Evolutionary conservation across 2,113 vertebrate species (phyloP), one percentile per base, ranked within the genome.

Genomic region (Lampris incognitus): DNA sequence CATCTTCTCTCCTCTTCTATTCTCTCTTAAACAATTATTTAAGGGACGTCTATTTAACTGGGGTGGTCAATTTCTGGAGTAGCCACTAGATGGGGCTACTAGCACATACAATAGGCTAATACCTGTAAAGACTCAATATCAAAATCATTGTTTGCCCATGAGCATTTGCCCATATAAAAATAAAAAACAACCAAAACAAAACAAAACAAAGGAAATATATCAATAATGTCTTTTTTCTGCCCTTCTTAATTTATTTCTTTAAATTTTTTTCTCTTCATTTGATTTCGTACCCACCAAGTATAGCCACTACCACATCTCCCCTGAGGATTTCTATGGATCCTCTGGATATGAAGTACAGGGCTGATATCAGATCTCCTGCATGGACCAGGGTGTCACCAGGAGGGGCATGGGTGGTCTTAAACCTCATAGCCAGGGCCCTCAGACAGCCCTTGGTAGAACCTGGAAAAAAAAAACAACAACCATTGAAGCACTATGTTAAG

Each of bases 241-340:
- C 44, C 7, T 46, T 46, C 44, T 46, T 46, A 5, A 4, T 46
- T 46, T 46, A 4, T 46, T 46, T 46, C 44, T 46, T 55, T n/a
- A 10, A 3, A 13, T 6, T 38, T 10, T 7, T 9, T 59, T 59
- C 9, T 8, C 1, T 24, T 4, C 8, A 5, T 6, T 57, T 4
- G 7, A 2, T 39, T 1, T 38, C n/a, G 37, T 9, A 51, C 85
- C 76, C 88, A 97, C 97, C 97, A 68, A 97, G 87, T 69, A 97
- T 97, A 83, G 97, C 97, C 48, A 98, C 94, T 1, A 98, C 97
- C 11, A 96, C 92, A 4, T 97, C 96, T 0, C 94, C 95, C 0
- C 94, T 92, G 78, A 98, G 90, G 84, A 98, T 97, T 92, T 98
- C 97, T 2, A 98, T 98, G 91, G 96, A 97, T 79, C 97, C 97